Conservation (phyloP, 2,888 invertebrate species). For the Steinernema carpocapsae region DNA sequence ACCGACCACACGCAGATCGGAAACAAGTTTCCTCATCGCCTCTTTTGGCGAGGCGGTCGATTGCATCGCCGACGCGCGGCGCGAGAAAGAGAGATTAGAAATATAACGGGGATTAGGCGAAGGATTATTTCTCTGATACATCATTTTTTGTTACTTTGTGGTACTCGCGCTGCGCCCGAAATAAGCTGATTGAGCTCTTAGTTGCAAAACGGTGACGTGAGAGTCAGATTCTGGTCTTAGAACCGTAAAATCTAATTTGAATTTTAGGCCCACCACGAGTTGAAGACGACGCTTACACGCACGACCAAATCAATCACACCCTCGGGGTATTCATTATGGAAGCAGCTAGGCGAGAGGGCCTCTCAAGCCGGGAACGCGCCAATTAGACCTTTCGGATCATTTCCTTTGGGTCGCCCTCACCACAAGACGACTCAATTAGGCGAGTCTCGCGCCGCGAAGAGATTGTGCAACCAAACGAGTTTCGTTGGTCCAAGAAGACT, state of each 20-base stretch:
- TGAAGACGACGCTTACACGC: background rate
- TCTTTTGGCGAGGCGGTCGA: background rate
- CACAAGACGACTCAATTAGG: slow-evolving; percentile 23
- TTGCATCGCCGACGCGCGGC: background rate
- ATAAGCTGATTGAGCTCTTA: too few species aligned
- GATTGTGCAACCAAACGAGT: slow-evolving; percentile 20
- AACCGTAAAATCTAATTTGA: background rate
- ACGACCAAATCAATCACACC: slow-evolving; percentile 12
- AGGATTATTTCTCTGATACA: slow-evolving; percentile 18
- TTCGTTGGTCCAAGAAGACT: background rate
- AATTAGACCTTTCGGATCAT: slow-evolving; percentile 32
- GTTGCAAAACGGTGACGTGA: too few species aligned
- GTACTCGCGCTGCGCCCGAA: too few species aligned
- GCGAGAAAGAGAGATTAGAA: slow-evolving; percentile 20
- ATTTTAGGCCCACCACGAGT: slow-evolving; percentile 13
- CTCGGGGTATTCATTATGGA: slow-evolving; percentile 1
- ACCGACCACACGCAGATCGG: slow-evolving; percentile 7
- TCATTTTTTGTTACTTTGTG: slow-evolving; percentile 30
- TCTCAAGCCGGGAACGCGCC: slow-evolving; percentile 1
- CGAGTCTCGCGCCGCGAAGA: background rate
- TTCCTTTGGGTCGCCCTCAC: slow-evolving; percentile 19
- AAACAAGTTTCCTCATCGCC: slow-evolving; percentile 19
- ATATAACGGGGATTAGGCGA: slow-evolving; percentile 12
- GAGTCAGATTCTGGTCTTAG: too few species aligned
- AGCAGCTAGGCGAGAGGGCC: background rate